Evolutionary conservation across 1,140 invertebrate genomes (phyloP), one percentile per base, ranked within the genome.

Genomic region (Sycobia sp.): DNA sequence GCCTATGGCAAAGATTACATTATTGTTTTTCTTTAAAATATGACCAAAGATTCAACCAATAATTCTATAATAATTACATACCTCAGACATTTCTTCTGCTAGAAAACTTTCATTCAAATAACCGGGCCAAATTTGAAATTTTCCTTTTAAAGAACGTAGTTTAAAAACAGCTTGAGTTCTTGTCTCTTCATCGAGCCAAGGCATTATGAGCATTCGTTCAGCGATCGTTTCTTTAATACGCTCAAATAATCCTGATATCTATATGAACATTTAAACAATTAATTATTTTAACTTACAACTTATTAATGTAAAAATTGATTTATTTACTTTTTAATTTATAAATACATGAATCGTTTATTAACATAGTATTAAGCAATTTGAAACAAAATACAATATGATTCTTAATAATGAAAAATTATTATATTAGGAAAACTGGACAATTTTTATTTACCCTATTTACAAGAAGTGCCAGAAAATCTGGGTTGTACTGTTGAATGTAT

Each of bases 101-200:
- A 82, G 61, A 53, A 75, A 75, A 16, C 70, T 76, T 27, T 79
- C 70, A 62, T 83, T 82, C 58, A 73, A 73, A 67, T 82, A 81
- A 59, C 73, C 73, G 29, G 79, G 73, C 79, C 72, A 82, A 66
- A 77, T 86, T 76, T 70, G 80, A 81, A 73, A 88, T 70, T 64
- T 87, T 78, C 75, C 89, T 70, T 41, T 85, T 80, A 72, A 81
- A 71, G 62, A 74, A 74, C 69, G 85, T 79, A 81, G 64, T 58
- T 89, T 88, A 59, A 85, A 80, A 66, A 85, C 73, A 14, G 87
- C 87, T 22, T 83, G 82, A 10, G 73, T 69, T 72, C 83, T 82
- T 1, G 87, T 88, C 25, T 83, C 77, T 18, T 85, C 79, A 67
- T 90, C 87, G 59, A 90, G 81, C 88, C 88, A 90, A n/a, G 82